A percentile compares a stretch with the other conserved stretches of the same genome.
Conservation (phyloP, 2,113 vertebrate species). For the Psophia crepitans region DNA sequence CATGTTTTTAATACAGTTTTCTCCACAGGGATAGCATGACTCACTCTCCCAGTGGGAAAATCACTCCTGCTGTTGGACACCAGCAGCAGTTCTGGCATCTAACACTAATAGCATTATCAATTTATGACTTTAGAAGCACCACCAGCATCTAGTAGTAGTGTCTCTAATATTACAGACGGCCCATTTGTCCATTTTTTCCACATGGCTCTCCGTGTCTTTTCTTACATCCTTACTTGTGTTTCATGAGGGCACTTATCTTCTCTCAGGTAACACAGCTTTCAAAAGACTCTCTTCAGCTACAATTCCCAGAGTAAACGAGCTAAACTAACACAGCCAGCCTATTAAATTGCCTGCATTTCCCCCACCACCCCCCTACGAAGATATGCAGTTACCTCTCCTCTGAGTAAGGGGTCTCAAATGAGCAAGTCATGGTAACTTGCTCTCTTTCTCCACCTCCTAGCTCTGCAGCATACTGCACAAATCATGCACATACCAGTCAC, state of each 20-base stretch:
- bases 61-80: constrained; percentile 38
- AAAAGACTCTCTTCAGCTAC: not conserved
- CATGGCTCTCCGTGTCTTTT: not conserved
- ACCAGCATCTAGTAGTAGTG: constrained; percentile 19
- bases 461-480: not conserved
- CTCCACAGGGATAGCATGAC: constrained; percentile 43
- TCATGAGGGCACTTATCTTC: not conserved
- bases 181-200: constrained; percentile 8
- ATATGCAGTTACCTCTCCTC: not conserved
- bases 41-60: constrained; percentile 53
- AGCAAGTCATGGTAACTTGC: not conserved
- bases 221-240: constrained; percentile 9
- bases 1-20: constrained; percentile 46
- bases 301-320: not conserved
- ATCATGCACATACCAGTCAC: not conserved
- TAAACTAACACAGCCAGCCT: not conserved
- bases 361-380: not conserved
- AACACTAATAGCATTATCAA: constrained; percentile 57
- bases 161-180: constrained; percentile 25
- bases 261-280: not conserved
- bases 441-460: not conserved
- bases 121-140: constrained; percentile 48
- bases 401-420: not conserved
- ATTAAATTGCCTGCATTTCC: not conserved
- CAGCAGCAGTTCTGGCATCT: constrained; percentile 32